Evolutionary conservation across 2,113 vertebrate genomes (phyloP).

Genomic region (Pseudorhombus dupliciocellatus): DNA sequence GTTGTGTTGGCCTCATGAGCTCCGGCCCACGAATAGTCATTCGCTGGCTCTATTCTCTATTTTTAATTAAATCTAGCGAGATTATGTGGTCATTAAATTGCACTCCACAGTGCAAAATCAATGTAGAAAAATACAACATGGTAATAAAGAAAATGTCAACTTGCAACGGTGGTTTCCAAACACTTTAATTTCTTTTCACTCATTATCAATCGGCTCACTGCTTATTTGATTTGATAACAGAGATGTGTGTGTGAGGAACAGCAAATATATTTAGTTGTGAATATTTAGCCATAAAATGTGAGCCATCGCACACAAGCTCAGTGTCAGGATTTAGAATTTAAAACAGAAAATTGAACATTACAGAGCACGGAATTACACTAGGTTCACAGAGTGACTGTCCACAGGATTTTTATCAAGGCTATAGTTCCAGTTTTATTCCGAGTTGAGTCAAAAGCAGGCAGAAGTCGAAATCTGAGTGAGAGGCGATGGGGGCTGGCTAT

Average conservation of each 20-base stretch:
- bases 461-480: background rate
- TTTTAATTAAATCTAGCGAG: constrained; percentile 58
- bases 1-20: constrained; percentile 27
- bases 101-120: constrained; percentile 33
- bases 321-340: background rate
- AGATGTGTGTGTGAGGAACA: background rate
- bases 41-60: constrained; percentile 23
- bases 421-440: background rate
- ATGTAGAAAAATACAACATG: constrained; percentile 43
- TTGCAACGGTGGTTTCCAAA: constrained; percentile 8
- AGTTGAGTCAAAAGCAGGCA: background rate
- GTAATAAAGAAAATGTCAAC: constrained; percentile 32
- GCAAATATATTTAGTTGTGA: constrained; percentile 17
- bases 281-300: constrained; percentile 20
- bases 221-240: constrained; percentile 18
- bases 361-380: background rate
- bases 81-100: constrained; percentile 38
- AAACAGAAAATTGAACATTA: background rate
- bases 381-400: background rate
- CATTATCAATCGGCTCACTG: constrained; percentile 7
- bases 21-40: constrained; percentile 42
- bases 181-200: constrained; percentile 19
- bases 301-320: background rate
- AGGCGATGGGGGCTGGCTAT: background rate
- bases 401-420: background rate